Base-by-base conservation (phyloP, 2,888 invertebrate species). In the Euclidia mi region DNA sequence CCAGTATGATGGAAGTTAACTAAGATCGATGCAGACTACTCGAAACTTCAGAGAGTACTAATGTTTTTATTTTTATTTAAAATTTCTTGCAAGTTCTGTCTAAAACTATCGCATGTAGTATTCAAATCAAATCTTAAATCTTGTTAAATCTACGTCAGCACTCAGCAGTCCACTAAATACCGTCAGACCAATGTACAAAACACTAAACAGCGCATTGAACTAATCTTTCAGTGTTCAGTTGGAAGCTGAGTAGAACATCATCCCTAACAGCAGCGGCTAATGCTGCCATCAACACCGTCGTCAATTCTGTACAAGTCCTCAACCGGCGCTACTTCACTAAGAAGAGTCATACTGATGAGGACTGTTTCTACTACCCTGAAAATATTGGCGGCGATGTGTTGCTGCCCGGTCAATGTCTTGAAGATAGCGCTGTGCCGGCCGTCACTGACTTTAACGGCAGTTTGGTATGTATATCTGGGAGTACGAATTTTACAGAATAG, bases 341-440 rank as follows among this genome's bases (percentile, higher is more conserved):
- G 0, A 80, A 87, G 52, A 75, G 76, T 0, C 92, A 92, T 25
- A 81, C 71, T 1, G 85, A 84, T 2, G 82, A 77, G 0, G 78
- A 81, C 18, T 94, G 94, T 68, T 92, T 92, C 84, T 89, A 66
- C 70, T 94, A 93, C 32, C 94, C 93, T 0, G 84, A 92, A 12
- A 90, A 89, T 41, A 57, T 82, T 0, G 92, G 90, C 2, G 93
- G 91, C 1, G 86, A 89, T 3, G 89, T 92, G 0, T 55, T 88
- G 14, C 63, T 89, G 10, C 17, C 66, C 0, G 93, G 94, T 0
- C 84, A 83, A 37, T 94, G 94, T 57, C 17, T 64, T 11, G 67
- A 81, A 1, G 71, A 81, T 1, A 68, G 53, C 1, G 65, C 72
- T 41, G 80, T 89, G 3, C 71, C 71, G 6, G 73, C 78, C n/a